Evolutionary conservation across 1,140 invertebrate genomes (phyloP).

Genomic region (Ceratina calcarata): DNA sequence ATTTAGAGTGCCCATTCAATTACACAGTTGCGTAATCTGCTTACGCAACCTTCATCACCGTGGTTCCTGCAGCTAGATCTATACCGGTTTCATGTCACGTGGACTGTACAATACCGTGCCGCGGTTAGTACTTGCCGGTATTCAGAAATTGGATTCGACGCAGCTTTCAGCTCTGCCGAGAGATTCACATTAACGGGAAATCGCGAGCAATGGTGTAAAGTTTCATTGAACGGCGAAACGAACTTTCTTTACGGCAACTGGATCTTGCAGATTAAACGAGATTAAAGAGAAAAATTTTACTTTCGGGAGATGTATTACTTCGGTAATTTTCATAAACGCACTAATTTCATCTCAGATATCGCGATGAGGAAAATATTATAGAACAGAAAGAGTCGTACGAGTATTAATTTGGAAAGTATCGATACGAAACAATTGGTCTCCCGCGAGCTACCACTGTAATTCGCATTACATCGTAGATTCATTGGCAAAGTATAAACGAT

Average conservation of each 20-base stretch:
- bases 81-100: constrained; percentile 22
- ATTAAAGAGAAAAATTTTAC: too few relatives aligned
- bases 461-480: neutral
- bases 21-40: constrained; percentile 71
- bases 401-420: too few relatives aligned
- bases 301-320: too few relatives aligned
- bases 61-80: constrained; percentile 5
- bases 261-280: neutral
- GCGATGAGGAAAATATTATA: too few relatives aligned
- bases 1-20: constrained; percentile 71
- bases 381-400: too few relatives aligned
- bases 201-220: neutral
- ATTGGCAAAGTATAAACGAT: neutral
- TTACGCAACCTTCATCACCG: constrained; percentile 45
- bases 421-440: neutral
- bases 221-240: neutral
- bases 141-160: constrained; percentile 32
- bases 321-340: too few relatives aligned
- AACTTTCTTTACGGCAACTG: too few relatives aligned
- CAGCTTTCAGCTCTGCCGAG: constrained; percentile 8
- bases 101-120: neutral
- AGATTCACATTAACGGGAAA: constrained; percentile 24
- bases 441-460: neutral
- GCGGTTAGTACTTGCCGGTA: constrained; percentile 9
- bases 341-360: too few relatives aligned